Conservation (phyloP, 2,797 vertebrate genomes). For the Merluccius polli region DNA sequence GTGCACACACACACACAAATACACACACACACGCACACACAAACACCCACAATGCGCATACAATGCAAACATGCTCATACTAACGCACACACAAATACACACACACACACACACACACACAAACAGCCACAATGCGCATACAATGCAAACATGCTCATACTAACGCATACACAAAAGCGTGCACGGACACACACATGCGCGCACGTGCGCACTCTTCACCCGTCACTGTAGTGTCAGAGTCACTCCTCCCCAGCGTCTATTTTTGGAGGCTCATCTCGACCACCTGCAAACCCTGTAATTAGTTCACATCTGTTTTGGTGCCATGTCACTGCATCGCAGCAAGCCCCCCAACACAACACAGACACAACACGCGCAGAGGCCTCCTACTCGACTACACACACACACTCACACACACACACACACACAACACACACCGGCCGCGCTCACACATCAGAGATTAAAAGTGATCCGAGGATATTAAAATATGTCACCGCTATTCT, state of each 20-base stretch:
- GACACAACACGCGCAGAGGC: slow-evolving; percentile 11
- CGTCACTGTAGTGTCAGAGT: slow-evolving; percentile 44
- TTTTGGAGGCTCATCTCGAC: slow-evolving; percentile 64
- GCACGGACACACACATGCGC: slow-evolving; percentile 2
- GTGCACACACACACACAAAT: background rate
- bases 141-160: background rate
- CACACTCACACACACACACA: background rate
- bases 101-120: background rate
- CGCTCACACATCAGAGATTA: too few species aligned
- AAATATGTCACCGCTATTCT: too few species aligned
- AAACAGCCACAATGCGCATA: too few species aligned
- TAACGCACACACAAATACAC: background rate
- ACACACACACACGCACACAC: background rate
- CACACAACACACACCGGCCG: too few species aligned
- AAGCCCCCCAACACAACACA: slow-evolving; percentile 39
- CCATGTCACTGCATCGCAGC: slow-evolving; percentile 26
- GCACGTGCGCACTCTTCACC: slow-evolving; percentile 5
- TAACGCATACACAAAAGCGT: background rate
- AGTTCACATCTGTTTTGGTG: slow-evolving; percentile 76
- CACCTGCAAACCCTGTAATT: slow-evolving; percentile 81
- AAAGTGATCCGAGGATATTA: too few species aligned
- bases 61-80: background rate
- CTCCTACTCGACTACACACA: slow-evolving; percentile 29
- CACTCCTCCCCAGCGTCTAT: slow-evolving; percentile 54
- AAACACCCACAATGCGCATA: too few species aligned